phyloP scores from a whole-genome alignment of 1,140 invertebrate genomes.

The Drosophila elegans region DNA sequence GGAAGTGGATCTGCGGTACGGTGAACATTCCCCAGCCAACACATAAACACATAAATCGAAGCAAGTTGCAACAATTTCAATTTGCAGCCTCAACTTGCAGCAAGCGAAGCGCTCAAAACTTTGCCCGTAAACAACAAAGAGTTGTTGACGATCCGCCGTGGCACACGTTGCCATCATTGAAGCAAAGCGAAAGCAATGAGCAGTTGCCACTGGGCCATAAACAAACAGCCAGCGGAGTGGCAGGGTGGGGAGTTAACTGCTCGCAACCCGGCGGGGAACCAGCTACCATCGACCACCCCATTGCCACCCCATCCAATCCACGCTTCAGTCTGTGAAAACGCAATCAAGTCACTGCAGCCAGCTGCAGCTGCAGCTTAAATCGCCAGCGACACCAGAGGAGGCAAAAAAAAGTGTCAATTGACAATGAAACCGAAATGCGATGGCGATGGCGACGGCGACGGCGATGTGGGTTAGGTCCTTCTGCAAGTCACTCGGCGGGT shows the following conservation, averaged over 20 bases:
- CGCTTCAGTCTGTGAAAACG: constrained; percentile 58
- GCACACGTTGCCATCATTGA: constrained; percentile 49
- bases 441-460: background rate
- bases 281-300: background rate
- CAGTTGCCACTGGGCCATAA: constrained; percentile 58
- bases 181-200: constrained; percentile 67
- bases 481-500: constrained; percentile 46
- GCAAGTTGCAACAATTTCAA: constrained; percentile 59
- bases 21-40: background rate
- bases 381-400: constrained; percentile 45
- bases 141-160: constrained; percentile 28
- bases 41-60: constrained; percentile 23
- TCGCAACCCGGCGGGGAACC: constrained; percentile 5
- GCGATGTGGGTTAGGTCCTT: background rate
- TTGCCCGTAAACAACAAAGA: constrained; percentile 42
- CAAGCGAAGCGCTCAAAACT: constrained; percentile 50
- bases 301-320: constrained; percentile 23
- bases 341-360: constrained; percentile 45
- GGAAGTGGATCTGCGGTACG: constrained; percentile 32
- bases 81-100: constrained; percentile 51
- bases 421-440: constrained; percentile 63
- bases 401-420: constrained; percentile 66
- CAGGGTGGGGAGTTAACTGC: too few species aligned
- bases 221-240: constrained; percentile 42
- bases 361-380: constrained; percentile 50